A percentile compares a stretch with the other conserved stretches of the same genome.
Evolutionary conservation across 2,113 vertebrate genomes (phyloP).

Genomic region (Lophochroa leadbeateri): DNA sequence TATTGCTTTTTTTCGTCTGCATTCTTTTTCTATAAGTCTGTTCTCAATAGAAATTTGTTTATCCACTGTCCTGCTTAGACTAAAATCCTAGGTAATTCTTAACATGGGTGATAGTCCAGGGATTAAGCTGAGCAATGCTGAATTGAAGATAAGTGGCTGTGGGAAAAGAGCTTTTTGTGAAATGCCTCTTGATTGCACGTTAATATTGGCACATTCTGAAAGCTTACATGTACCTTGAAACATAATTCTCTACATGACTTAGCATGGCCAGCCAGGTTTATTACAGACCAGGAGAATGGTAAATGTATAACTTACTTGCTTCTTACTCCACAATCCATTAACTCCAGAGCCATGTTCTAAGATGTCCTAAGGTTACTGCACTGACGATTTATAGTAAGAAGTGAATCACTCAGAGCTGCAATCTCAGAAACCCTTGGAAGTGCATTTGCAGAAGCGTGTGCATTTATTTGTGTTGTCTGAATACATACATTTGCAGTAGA

Average conservation of each 20-base stretch:
- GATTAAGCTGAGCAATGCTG: neutral
- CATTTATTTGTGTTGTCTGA: neutral
- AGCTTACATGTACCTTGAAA: neutral
- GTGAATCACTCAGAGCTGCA: neutral
- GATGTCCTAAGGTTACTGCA: slow-evolving; percentile 6
- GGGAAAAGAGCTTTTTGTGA: neutral
- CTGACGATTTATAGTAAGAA: neutral
- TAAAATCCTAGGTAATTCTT: neutral
- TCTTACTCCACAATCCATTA: slow-evolving; percentile 42
- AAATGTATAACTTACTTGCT: slow-evolving; percentile 19
- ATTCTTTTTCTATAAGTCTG: neutral
- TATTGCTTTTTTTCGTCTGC: neutral
- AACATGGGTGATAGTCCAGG: neutral
- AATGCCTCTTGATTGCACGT: neutral
- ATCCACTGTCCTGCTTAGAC: neutral
- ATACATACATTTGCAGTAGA: neutral
- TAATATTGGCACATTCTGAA: neutral
- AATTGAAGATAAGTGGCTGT: neutral
- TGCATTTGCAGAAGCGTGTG: neutral
- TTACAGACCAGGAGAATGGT: slow-evolving; percentile 18
- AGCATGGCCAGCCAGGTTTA: slow-evolving; percentile 8
- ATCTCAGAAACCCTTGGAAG: neutral
- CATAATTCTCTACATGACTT: slow-evolving; percentile 22
- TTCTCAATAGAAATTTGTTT: neutral
- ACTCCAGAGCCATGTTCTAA: neutral